These are phyloP conservation scores for Xiphophorus birchmanni DNA, from an alignment of 2,797 vertebrate species.

Conservation along the genomic window DNA sequence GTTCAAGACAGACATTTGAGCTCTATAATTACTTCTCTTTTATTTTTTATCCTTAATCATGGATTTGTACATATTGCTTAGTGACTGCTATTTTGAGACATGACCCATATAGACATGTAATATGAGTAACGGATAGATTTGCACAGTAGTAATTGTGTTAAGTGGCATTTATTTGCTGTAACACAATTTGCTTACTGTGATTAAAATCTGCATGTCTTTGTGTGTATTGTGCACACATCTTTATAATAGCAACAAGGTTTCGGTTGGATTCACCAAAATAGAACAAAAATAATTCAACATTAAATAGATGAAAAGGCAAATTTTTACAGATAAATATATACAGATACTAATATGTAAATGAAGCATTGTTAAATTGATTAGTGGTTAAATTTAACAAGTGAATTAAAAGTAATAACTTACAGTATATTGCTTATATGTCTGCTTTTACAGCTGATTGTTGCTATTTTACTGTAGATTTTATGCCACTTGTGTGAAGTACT, in stretches of 20 bases:
- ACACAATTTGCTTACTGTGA: conserved; percentile 2
- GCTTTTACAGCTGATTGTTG: not conserved
- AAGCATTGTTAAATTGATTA: not conserved
- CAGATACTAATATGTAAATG: not conserved
- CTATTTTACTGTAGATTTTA: not conserved
- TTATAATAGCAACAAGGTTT: not conserved
- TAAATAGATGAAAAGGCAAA: not conserved
- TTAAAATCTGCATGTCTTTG: not conserved
- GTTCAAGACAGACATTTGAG: not conserved
- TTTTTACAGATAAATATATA: not conserved
- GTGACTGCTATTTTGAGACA: not conserved
- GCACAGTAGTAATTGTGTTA: conserved; percentile 39
- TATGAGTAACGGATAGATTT: conserved; percentile 34
- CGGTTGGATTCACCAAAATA: not conserved
- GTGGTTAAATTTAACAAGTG: not conserved
- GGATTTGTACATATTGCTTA: not conserved
- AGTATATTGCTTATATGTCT: not conserved
- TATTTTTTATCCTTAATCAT: not conserved
- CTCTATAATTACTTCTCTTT: not conserved
- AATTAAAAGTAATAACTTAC: not conserved
- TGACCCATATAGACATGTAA: conserved; percentile 2
- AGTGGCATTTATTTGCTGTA: conserved; percentile 41
- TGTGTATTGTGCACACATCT: not conserved
- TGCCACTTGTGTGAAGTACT: not conserved
- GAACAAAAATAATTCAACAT: not conserved